These are phyloP conservation scores for Emydocephalus ijimae DNA, from an alignment of 2,113 vertebrate genomes.

Conservation along the genomic window DNA sequence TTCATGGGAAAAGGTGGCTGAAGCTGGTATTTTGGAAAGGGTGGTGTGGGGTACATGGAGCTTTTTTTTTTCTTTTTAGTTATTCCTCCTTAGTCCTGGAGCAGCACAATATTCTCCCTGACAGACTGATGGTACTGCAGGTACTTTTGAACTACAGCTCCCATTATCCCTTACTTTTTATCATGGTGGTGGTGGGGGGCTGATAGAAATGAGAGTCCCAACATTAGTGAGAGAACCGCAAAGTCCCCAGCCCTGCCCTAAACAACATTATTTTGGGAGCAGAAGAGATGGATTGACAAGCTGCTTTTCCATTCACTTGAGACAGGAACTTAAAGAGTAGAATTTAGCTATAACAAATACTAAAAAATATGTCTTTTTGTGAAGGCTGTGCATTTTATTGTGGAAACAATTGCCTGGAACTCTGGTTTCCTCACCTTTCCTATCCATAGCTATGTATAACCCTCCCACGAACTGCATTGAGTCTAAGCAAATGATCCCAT, in stretches of 20 bases:
- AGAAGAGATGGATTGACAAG: background rate
- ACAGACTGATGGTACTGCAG: background rate
- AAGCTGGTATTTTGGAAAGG: background rate
- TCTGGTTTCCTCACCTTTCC: background rate
- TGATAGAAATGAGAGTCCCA: background rate
- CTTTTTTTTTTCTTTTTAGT: background rate
- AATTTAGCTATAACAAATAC: background rate
- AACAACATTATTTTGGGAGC: background rate
- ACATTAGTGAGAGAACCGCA: background rate
- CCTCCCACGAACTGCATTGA: background rate
- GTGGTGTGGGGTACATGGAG: background rate
- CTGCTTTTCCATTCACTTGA: background rate
- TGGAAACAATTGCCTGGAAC: background rate
- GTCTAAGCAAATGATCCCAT: background rate
- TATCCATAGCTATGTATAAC: background rate
- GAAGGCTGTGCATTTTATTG: background rate
- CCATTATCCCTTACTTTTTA: background rate
- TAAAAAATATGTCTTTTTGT: background rate
- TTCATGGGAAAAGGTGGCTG: constrained; percentile 3
- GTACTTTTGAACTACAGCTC: background rate
- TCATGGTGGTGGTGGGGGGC: background rate
- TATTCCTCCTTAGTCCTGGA: background rate
- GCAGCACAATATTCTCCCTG: background rate
- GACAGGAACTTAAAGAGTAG: background rate
- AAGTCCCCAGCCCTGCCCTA: background rate